Evolutionary conservation across 2,797 vertebrate species (phyloP).

Genomic region (Emydoidea blandingii): DNA sequence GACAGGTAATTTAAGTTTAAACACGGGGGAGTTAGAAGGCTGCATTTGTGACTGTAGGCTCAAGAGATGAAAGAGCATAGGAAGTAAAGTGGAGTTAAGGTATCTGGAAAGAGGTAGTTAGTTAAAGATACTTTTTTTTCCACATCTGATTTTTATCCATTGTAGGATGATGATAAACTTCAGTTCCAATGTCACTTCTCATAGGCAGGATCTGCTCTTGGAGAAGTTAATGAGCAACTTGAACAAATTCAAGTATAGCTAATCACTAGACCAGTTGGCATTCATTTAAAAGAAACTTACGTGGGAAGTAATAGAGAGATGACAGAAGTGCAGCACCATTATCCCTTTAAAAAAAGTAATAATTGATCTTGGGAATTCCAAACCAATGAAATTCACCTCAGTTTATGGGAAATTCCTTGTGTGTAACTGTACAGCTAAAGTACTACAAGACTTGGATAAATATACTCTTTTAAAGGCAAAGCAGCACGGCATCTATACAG

Average conservation of each 20-base stretch:
- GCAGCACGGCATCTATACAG: conserved; percentile 1
- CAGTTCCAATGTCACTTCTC: background rate
- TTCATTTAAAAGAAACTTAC: background rate
- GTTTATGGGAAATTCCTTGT: rapidly evolving
- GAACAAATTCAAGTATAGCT: background rate
- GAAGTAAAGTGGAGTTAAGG: background rate
- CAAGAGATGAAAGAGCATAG: background rate
- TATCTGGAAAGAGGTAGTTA: background rate
- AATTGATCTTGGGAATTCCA: background rate
- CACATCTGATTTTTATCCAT: background rate
- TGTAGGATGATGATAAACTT: rapidly evolving
- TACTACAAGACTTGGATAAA: background rate
- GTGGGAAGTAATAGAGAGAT: background rate
- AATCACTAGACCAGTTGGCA: background rate
- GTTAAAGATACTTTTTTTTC: background rate
- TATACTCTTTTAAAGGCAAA: background rate
- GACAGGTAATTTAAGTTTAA: background rate
- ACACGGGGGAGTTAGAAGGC: background rate
- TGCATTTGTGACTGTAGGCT: background rate
- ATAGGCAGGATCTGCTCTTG: background rate
- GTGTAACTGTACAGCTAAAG: background rate
- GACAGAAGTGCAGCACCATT: background rate
- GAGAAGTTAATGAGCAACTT: background rate
- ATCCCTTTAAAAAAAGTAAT: background rate
- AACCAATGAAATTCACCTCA: background rate